phyloP scores from a whole-genome alignment of 2,888 invertebrate genomes.

The Oxystoma pomonae region DNA sequence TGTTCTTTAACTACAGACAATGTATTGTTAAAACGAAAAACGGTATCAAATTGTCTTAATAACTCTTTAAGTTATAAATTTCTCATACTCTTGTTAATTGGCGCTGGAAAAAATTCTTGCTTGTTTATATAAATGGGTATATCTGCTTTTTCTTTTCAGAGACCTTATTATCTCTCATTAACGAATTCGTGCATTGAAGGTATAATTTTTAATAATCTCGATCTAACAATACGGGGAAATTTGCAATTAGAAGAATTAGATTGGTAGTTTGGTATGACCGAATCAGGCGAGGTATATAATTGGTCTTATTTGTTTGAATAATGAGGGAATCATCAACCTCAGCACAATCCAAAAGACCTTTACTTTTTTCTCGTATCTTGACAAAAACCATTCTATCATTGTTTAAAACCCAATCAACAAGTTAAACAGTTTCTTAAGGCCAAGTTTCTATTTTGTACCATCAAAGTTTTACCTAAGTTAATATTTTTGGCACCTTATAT shows the following conservation, averaged over 20 bases:
- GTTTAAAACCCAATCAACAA: too few species aligned
- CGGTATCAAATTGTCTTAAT: constrained; percentile 35
- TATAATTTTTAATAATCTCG: neutral
- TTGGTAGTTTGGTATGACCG: neutral
- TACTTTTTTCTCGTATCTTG: too few species aligned
- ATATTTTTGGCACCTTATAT: too few species aligned
- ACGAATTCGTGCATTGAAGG: neutral
- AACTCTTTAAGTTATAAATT: neutral
- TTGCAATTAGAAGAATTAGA: neutral
- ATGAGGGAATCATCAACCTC: neutral
- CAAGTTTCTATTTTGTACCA: too few species aligned
- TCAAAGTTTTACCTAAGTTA: too few species aligned
- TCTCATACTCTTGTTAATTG: neutral
- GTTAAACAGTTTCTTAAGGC: too few species aligned
- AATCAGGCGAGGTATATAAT: neutral
- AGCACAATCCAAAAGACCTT: too few species aligned
- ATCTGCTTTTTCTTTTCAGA: neutral
- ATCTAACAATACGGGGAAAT: neutral
- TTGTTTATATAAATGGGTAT: constrained; percentile 2
- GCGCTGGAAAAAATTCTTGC: constrained; percentile 1
- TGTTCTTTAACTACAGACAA: constrained; percentile 27
- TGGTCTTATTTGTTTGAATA: neutral
- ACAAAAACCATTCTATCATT: too few species aligned
- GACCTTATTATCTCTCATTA: neutral
- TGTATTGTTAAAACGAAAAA: constrained; percentile 36